Evolutionary conservation across 2,113 vertebrate genomes (phyloP).

Genomic region (Callopanchax toddi): DNA sequence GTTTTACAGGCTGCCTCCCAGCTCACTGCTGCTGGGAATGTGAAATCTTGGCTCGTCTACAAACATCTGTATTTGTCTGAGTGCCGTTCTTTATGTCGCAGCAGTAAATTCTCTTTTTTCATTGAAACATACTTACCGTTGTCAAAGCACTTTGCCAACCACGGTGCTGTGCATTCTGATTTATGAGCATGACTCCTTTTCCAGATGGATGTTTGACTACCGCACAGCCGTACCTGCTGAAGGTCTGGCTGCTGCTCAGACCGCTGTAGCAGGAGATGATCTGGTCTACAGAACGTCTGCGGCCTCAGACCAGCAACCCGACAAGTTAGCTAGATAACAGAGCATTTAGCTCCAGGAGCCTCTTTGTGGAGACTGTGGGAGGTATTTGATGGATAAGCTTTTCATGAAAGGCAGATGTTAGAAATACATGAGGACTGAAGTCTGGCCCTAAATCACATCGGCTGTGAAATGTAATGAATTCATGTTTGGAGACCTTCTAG

Average conservation of each 20-base stretch:
- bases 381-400: slow-evolving; percentile 39
- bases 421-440: slow-evolving; percentile 26
- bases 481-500: slow-evolving; percentile 23
- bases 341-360: no score
- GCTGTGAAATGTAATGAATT: slow-evolving; percentile 21
- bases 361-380: not conserved
- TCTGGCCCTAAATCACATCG: slow-evolving; percentile 17
- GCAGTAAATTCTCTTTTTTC: slow-evolving; percentile 52
- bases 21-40: slow-evolving; percentile 57
- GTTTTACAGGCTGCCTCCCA: slow-evolving; percentile 50
- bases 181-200: slow-evolving; percentile 69
- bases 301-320: slow-evolving; percentile 11
- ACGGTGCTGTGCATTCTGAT: slow-evolving; percentile 53
- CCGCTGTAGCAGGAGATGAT: slow-evolving; percentile 18
- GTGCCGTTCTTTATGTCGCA: slow-evolving; percentile 50
- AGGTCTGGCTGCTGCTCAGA: slow-evolving; percentile 36
- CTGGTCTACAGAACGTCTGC: slow-evolving; percentile 13
- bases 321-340: no score
- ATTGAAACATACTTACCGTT: slow-evolving; percentile 40
- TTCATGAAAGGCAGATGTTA: slow-evolving; percentile 44
- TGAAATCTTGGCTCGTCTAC: slow-evolving; percentile 34
- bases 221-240: slow-evolving; percentile 49
- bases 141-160: slow-evolving; percentile 48
- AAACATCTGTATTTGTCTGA: slow-evolving; percentile 74
- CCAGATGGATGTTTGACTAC: slow-evolving; percentile 65